phyloP scores from a whole-genome alignment of 2,888 invertebrate genomes.

The Habrosyne pyritoides region DNA sequence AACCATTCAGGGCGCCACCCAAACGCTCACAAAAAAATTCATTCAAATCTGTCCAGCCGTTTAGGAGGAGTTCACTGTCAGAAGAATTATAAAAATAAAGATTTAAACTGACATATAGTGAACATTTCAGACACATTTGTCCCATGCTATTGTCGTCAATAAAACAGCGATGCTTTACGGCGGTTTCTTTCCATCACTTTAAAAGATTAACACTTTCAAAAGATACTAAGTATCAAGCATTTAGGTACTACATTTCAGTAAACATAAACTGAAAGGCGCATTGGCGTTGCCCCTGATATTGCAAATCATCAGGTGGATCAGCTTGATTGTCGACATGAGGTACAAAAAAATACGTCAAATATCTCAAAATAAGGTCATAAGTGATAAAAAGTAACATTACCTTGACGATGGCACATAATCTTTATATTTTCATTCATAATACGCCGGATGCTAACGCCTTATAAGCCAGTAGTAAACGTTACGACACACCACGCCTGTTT shows the following conservation, averaged over 20 bases:
- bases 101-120: too few species aligned
- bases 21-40: too few species aligned
- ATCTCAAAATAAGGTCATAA: not conserved
- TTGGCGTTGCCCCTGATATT: too few species aligned
- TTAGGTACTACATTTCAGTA: not conserved
- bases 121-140: too few species aligned
- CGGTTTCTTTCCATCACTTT: slow-evolving; percentile 6
- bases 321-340: too few species aligned
- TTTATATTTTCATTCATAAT: slow-evolving; percentile 60
- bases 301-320: too few species aligned
- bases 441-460: slow-evolving; percentile 34
- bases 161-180: not conserved
- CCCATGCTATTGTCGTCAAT: too few species aligned
- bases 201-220: not conserved
- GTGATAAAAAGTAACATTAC: slow-evolving; percentile 1
- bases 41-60: too few species aligned
- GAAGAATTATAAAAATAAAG: too few species aligned
- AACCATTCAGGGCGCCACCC: too few species aligned
- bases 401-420: slow-evolving; percentile 40
- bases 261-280: not conserved
- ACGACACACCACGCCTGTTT: slow-evolving; percentile 19
- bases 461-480: slow-evolving; percentile 45
- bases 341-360: too few species aligned
- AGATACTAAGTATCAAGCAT: slow-evolving; percentile 6
- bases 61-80: too few species aligned